phyloP scores from a whole-genome alignment of 53 echinoderm and acorn worm species.

The Hippasteria phrygiana region DNA sequence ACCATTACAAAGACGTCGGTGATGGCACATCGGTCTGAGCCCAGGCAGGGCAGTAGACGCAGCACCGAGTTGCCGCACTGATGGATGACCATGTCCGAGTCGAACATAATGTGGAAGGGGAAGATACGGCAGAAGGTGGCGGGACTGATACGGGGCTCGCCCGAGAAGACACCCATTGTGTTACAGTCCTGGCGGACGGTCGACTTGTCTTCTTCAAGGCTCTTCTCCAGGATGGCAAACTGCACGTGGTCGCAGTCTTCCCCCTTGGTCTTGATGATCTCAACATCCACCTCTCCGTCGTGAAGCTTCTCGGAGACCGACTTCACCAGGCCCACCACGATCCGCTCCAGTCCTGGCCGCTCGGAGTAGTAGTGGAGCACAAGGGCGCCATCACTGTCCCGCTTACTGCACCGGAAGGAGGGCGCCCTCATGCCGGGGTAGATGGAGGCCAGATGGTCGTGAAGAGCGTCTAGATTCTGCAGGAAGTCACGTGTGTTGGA shows the following conservation, averaged over 20 bases:
- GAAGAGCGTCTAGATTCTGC: constrained; percentile 97
- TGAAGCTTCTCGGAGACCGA: constrained; percentile 88
- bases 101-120: constrained; percentile 97
- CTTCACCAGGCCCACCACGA: constrained; percentile 91
- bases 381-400: constrained; percentile 92
- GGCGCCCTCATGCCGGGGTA: constrained; percentile 98
- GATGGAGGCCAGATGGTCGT: constrained; percentile 94
- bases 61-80: constrained; percentile 91
- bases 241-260: constrained; percentile 98
- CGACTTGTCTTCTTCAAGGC: constrained; percentile 51
- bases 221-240: constrained; percentile 91
- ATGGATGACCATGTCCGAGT: constrained; percentile 77
- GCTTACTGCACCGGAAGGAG: constrained; percentile 92
- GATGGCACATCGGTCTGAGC: constrained; percentile 73
- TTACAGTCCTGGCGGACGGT: constrained; percentile 38
- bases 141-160: constrained; percentile 82
- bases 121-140: constrained; percentile 89
- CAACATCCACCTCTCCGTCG: constrained; percentile 85
- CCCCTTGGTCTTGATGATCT: constrained; percentile 86
- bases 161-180: constrained; percentile 65
- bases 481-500: constrained; percentile 93
- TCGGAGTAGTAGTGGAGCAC: constrained; percentile 99
- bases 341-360: constrained; percentile 89
- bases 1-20: constrained; percentile 86
- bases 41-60: constrained; percentile 80